phyloP scores from a whole-genome alignment of 2,888 invertebrate genomes.

The Microchrysa polita region DNA sequence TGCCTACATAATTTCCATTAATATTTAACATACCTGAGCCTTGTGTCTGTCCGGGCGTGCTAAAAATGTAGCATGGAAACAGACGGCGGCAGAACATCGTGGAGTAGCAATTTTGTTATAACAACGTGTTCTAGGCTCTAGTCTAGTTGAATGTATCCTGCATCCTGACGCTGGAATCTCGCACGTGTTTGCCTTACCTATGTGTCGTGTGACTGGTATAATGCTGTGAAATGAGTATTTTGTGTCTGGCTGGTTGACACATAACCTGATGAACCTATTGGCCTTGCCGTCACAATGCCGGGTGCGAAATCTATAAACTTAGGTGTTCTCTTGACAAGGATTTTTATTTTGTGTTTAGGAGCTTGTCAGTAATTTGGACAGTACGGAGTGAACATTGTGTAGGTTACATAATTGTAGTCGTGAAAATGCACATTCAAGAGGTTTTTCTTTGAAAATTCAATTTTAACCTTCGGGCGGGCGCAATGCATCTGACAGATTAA shows the following conservation, averaged over 20 bases:
- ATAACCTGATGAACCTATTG: slow-evolving; percentile 13
- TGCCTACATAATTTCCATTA: slow-evolving; percentile 28
- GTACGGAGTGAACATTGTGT: no score
- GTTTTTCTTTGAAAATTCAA: no score
- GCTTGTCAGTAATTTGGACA: no score
- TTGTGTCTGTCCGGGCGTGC: slow-evolving; percentile 10
- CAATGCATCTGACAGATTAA: no score
- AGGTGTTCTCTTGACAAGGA: slow-evolving; percentile 3
- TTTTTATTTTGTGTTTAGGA: no score
- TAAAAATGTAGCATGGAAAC: slow-evolving; percentile 4
- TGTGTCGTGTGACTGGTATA: neutral
- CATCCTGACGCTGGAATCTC: slow-evolving; percentile 7
- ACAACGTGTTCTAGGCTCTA: neutral
- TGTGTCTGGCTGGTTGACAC: slow-evolving; percentile 26
- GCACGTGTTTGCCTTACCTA: neutral
- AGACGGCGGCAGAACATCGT: no score
- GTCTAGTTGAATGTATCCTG: neutral
- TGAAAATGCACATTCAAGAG: no score
- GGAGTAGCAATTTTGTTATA: neutral
- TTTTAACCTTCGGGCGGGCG: no score
- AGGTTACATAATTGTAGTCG: no score
- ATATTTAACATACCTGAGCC: slow-evolving; percentile 38
- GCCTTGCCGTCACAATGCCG: neutral
- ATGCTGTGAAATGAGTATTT: neutral
- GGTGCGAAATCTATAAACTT: slow-evolving; percentile 41